These are phyloP conservation scores for Tachycineta bicolor DNA, from an alignment of 2,113 vertebrate genomes.

Conservation along the genomic window DNA sequence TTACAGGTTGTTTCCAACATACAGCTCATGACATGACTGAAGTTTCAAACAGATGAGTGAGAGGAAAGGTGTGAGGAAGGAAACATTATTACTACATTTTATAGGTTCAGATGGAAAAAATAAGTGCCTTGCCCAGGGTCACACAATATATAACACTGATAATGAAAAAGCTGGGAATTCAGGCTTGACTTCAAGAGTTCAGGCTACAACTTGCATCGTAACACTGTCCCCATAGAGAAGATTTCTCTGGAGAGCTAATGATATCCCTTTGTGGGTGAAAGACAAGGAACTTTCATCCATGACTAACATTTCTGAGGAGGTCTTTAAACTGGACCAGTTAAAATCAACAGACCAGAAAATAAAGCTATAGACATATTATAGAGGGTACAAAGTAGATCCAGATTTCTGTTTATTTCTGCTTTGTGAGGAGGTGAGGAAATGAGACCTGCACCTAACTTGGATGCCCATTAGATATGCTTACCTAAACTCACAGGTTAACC, in stretches of 20 bases:
- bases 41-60: neutral
- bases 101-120: neutral
- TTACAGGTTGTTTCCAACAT: neutral
- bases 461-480: neutral
- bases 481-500: neutral
- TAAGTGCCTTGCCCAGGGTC: neutral
- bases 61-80: neutral
- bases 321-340: neutral
- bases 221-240: neutral
- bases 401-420: neutral
- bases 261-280: neutral
- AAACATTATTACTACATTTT: neutral
- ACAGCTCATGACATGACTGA: neutral
- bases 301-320: neutral
- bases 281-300: neutral
- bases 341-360: neutral
- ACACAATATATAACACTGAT: neutral
- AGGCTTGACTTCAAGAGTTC: neutral
- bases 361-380: neutral
- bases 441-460: neutral
- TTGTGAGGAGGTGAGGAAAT: neutral
- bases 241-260: neutral
- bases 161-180: neutral
- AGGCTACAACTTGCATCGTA: neutral
- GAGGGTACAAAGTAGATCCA: neutral